Conservation (phyloP, 2,113 vertebrate species). For the Ochotona princeps region DNA sequence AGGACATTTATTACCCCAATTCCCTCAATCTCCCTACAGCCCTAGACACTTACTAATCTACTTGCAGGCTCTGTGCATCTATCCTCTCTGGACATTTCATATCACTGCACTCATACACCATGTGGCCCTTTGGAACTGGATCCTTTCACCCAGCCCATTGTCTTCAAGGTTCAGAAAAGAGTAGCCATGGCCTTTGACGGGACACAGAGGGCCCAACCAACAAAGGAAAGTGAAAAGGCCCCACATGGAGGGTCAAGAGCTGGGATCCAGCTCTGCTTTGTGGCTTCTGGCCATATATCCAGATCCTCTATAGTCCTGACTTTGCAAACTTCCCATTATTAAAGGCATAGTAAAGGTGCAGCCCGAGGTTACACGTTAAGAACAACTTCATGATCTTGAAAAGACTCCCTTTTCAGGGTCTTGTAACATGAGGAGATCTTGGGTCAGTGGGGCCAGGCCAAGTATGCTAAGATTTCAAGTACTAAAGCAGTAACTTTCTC, state of each 20-base stretch:
- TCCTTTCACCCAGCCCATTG: background rate
- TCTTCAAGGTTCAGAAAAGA: conserved; percentile 1
- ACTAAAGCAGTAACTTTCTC: background rate
- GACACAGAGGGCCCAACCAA: background rate
- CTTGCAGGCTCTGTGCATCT: background rate
- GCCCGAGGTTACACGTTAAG: background rate
- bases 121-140: background rate
- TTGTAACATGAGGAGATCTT: background rate
- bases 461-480: background rate
- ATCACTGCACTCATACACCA: background rate
- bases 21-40: background rate
- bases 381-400: conserved; percentile 16
- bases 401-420: background rate
- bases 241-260: background rate
- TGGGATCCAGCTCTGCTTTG: background rate
- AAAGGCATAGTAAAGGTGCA: background rate
- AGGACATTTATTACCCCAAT: background rate
- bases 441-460: background rate
- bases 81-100: background rate
- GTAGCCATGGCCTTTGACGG: background rate
- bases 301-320: background rate
- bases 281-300: background rate
- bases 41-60: background rate
- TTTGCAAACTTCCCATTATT: background rate
- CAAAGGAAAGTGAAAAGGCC: background rate